Conservation (phyloP, 30 jellyfish, hydroid and myxozoan genomes). For the Catostylus mosaicus region DNA sequence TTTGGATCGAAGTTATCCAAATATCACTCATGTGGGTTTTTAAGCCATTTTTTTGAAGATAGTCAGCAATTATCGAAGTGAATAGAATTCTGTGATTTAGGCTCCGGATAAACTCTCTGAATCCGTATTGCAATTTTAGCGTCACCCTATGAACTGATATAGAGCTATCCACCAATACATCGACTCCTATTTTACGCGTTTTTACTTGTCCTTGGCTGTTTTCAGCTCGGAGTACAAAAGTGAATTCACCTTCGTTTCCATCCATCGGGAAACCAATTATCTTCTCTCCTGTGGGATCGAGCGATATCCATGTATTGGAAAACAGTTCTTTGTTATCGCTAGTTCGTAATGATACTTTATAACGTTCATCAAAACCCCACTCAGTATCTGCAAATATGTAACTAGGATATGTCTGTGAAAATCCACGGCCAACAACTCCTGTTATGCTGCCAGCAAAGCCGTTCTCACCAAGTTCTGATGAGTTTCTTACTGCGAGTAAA, state of each 20-base stretch:
- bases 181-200: slow-evolving; percentile 41
- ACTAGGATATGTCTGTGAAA: slow-evolving; percentile 41
- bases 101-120: slow-evolving; percentile 32
- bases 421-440: slow-evolving; percentile 56
- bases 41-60: slow-evolving; percentile 37
- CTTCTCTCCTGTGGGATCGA: slow-evolving; percentile 34
- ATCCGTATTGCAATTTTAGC: slow-evolving; percentile 40
- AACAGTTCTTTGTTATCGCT: slow-evolving; percentile 47
- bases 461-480: background rate
- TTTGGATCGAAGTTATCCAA: slow-evolving; percentile 47
- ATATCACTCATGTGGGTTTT: slow-evolving; percentile 48
- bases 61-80: slow-evolving; percentile 33
- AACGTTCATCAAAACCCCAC: slow-evolving; percentile 31
- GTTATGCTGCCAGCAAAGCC: slow-evolving; percentile 33
- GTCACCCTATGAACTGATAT: slow-evolving; percentile 33
- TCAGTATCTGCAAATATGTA: slow-evolving; percentile 23
- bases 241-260: slow-evolving; percentile 70
- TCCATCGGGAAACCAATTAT: slow-evolving; percentile 79
- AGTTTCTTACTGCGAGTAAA: background rate
- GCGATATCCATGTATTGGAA: slow-evolving; percentile 72
- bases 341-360: slow-evolving; percentile 61
- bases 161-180: slow-evolving; percentile 20
- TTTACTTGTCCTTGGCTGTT: slow-evolving; percentile 33
- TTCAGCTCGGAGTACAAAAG: slow-evolving; percentile 60
- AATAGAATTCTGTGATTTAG: slow-evolving; percentile 33